phyloP scores from a whole-genome alignment of 2,888 invertebrate species.

The Polyommatus icarus region DNA sequence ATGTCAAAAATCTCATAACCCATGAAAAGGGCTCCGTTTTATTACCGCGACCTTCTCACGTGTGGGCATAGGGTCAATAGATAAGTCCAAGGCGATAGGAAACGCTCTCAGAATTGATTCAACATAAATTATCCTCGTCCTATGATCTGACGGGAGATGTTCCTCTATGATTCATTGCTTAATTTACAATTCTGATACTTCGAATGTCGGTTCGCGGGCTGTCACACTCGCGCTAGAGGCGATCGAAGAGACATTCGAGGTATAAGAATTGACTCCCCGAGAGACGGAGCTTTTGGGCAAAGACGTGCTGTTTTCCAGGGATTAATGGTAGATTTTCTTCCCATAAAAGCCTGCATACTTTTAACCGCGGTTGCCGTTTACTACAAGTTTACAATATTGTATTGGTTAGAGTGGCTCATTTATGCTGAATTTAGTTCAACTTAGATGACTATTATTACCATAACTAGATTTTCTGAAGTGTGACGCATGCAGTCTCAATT shows the following conservation, averaged over 20 bases:
- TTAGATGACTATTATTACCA: neutral
- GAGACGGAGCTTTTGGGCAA: too few species aligned
- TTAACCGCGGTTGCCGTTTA: too few species aligned
- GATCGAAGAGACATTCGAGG: neutral
- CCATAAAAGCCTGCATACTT: too few species aligned
- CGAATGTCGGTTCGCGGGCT: neutral
- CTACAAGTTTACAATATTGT: too few species aligned
- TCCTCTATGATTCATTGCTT: neutral
- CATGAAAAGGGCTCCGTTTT: conserved; percentile 25
- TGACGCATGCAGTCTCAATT: neutral
- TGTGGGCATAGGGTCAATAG: conserved; percentile 27
- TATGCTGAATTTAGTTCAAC: neutral
- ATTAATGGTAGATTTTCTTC: too few species aligned
- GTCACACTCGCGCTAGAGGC: neutral
- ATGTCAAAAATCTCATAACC: conserved; percentile 27
- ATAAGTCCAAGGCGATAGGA: conserved; percentile 20
- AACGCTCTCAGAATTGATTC: conserved; percentile 24
- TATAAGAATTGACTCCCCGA: too few species aligned
- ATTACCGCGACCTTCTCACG: conserved; percentile 29
- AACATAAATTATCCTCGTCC: conserved; percentile 23
- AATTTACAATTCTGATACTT: neutral
- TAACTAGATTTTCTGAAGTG: neutral
- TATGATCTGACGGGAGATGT: neutral
- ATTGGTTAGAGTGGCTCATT: neutral
- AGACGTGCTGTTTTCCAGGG: too few species aligned